Conservation (phyloP, 2,888 invertebrate species). For the Aphodius granarius region DNA sequence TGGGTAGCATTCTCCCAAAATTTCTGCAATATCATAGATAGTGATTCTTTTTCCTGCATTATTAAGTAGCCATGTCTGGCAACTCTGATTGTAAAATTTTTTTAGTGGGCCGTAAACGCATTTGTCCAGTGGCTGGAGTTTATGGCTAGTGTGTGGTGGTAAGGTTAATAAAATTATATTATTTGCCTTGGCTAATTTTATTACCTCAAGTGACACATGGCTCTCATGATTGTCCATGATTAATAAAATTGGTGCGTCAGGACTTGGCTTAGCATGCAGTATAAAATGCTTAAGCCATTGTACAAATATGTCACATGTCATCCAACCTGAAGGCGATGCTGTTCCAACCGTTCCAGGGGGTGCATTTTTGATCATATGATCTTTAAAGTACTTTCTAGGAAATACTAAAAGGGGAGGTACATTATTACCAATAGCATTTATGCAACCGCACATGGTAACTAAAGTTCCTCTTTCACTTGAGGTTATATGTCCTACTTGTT, state of each 20-base stretch:
- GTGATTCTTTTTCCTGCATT: constrained; percentile 25
- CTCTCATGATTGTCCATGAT: constrained; percentile 18
- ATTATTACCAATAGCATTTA: constrained; percentile 4
- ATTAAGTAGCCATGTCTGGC: constrained; percentile 15
- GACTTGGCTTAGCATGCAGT: neutral
- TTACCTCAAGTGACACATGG: constrained; percentile 12
- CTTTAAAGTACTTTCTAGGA: constrained; percentile 20
- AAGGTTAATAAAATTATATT: constrained; percentile 7
- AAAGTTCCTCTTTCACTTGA: neutral
- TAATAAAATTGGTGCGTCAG: constrained; percentile 3
- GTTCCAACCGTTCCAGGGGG: constrained; percentile 32
- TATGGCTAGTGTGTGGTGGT: constrained; percentile 15
- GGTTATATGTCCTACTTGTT: constrained; percentile 8
- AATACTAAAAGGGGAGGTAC: constrained; percentile 31
- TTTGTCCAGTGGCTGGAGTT: constrained; percentile 18
- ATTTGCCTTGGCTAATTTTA: constrained; percentile 17
- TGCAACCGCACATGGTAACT: neutral
- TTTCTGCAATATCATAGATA: constrained; percentile 22
- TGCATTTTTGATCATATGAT: constrained; percentile 31
- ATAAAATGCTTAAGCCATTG: neutral
- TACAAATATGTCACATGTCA: constrained; percentile 33
- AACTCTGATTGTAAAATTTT: constrained; percentile 1
- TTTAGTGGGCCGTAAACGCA: constrained; percentile 19
- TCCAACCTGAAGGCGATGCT: constrained; percentile 33
- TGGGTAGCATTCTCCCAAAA: constrained; percentile 17